A percentile compares a stretch with the other conserved stretches of the same genome.
Conservation (phyloP, 1,140 invertebrate genomes). For the Medauroidea extradentata region DNA sequence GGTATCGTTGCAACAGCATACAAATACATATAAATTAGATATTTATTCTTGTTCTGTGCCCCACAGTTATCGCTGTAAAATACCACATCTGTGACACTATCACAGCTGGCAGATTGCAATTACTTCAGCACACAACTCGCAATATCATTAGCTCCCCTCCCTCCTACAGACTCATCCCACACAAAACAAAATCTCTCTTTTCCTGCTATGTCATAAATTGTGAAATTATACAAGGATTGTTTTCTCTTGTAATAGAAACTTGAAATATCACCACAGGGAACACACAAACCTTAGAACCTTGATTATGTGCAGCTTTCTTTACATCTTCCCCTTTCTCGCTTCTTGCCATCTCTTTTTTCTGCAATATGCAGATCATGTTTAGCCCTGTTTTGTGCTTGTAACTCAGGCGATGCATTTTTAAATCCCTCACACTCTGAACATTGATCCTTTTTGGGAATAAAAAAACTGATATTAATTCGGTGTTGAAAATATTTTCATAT, state of each 20-base stretch:
- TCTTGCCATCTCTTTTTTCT: conserved; percentile 22
- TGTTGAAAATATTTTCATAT: conserved; percentile 11
- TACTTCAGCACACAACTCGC: background rate
- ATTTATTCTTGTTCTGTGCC: too few species aligned
- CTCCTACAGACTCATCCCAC: conserved; percentile 20
- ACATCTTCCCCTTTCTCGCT: conserved; percentile 22
- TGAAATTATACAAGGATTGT: conserved; percentile 29
- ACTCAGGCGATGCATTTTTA: conserved; percentile 12
- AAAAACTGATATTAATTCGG: conserved; percentile 20
- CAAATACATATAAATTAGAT: too few species aligned
- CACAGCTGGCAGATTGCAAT: too few species aligned
- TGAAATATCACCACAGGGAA: conserved; percentile 24
- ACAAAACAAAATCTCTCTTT: conserved; percentile 18
- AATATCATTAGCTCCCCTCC: conserved; percentile 25
- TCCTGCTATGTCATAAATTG: conserved; percentile 17
- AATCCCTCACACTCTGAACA: conserved; percentile 26
- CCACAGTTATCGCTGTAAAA: too few species aligned
- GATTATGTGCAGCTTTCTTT: conserved; percentile 17
- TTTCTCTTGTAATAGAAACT: conserved; percentile 30
- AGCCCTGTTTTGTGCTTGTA: conserved; percentile 18
- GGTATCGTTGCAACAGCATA: too few species aligned
- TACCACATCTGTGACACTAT: too few species aligned
- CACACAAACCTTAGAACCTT: conserved; percentile 15
- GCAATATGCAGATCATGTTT: conserved; percentile 21
- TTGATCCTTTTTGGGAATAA: conserved; percentile 28